These are phyloP conservation scores for Phallusia fumigata DNA, from an alignment of 23 tunicate species.

Conservation along the genomic window DNA sequence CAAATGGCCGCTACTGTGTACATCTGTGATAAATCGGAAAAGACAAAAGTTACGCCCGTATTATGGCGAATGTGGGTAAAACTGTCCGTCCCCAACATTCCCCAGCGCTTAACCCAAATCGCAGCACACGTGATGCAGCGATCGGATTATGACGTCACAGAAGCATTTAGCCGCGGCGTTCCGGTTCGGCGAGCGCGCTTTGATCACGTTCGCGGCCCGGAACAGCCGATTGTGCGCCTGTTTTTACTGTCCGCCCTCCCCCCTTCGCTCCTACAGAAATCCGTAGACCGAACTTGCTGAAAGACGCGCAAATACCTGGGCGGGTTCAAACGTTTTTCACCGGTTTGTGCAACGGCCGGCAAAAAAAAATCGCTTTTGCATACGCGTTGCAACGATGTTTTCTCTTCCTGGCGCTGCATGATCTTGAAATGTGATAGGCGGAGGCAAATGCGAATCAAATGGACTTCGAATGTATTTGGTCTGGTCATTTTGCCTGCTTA, in stretches of 20 bases:
- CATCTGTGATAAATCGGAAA: no score
- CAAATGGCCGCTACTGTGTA: no score
- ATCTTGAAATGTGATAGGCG: no score
- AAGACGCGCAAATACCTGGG: background rate
- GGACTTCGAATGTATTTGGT: no score
- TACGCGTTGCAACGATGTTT: no score
- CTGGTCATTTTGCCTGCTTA: no score
- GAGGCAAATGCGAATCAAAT: no score
- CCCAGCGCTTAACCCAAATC: constrained; percentile 1
- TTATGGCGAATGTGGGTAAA: no score
- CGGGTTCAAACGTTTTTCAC: background rate
- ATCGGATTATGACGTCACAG: constrained; percentile 10
- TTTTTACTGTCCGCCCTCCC: background rate
- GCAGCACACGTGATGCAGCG: background rate
- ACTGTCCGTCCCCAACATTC: background rate
- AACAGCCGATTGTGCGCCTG: background rate
- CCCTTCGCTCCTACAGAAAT: no score
- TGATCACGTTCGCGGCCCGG: constrained; percentile 4
- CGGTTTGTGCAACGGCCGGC: background rate
- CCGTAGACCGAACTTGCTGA: background rate
- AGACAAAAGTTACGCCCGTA: no score
- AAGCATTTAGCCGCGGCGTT: constrained; percentile 5
- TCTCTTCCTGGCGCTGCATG: no score
- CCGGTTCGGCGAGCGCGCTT: constrained; percentile 2
- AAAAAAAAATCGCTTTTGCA: background rate